Evolutionary conservation across 2,888 invertebrate species (phyloP).

Genomic region (Idaea aversata): DNA sequence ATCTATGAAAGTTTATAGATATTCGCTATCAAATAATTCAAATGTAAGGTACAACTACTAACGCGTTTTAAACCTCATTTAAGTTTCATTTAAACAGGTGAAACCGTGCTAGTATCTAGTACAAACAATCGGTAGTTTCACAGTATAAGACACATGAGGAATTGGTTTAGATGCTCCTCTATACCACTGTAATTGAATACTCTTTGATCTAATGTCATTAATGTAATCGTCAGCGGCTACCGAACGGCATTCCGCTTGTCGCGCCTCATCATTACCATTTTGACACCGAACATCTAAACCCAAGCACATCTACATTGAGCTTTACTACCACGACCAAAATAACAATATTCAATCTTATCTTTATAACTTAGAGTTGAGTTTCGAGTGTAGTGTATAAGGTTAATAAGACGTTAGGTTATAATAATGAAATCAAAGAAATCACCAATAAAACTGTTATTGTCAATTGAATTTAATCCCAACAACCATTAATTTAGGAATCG

Average conservation of each 20-base stretch:
- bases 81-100: no score
- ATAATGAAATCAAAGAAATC: conserved; percentile 24
- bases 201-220: conserved; percentile 58
- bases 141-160: neutral
- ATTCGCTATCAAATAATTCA: no score
- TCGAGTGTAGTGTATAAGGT: conserved; percentile 8
- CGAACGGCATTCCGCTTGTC: conserved; percentile 59
- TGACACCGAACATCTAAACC: conserved; percentile 40
- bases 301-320: conserved; percentile 25
- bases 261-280: conserved; percentile 43
- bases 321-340: conserved; percentile 17
- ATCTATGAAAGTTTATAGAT: no score
- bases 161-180: neutral
- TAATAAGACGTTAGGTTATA: conserved; percentile 19
- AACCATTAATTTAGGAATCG: conserved; percentile 31
- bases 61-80: no score
- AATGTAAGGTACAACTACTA: no score
- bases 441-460: conserved; percentile 27
- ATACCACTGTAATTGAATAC: neutral
- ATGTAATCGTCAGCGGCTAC: conserved; percentile 67
- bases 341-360: conserved; percentile 11
- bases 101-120: no score
- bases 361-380: conserved; percentile 6
- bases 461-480: conserved; percentile 37
- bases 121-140: no score